Percentiles rank a stretch among this genome's conserved stretches.
phyloP scores from a whole-genome alignment of 2,113 vertebrate genomes.

The Grammomys dolichurus region DNA sequence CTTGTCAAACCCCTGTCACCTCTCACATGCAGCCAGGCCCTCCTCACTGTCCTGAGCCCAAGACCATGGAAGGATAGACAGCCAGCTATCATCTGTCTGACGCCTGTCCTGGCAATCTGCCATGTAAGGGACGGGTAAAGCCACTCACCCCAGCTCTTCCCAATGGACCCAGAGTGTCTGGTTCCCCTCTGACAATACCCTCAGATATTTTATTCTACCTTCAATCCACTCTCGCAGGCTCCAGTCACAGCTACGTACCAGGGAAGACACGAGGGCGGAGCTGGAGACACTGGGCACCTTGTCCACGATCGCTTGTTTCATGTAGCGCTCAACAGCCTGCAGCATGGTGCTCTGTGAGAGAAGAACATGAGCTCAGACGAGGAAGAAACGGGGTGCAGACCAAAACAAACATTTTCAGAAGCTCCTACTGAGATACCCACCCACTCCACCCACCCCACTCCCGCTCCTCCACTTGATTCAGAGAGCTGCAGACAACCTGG shows the following conservation, averaged over 20 bases:
- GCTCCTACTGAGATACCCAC: no score
- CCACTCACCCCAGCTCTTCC: neutral
- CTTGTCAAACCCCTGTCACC: neutral
- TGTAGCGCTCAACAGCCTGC: conserved; percentile 91
- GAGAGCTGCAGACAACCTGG: neutral
- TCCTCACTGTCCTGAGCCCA: neutral
- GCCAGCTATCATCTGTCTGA: neutral
- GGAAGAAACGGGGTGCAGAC: rapidly evolving
- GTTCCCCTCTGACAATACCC: neutral
- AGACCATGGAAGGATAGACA: neutral
- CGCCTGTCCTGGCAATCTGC: neutral
- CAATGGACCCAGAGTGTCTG: neutral
- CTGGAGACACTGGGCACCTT: conserved; percentile 92
- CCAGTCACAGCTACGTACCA: conserved; percentile 83
- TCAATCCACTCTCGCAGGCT: rapidly evolving
- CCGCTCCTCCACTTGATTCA: no score
- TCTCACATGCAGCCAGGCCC: neutral
- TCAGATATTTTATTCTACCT: neutral
- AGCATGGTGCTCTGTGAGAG: conserved; percentile 89
- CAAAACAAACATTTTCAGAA: neutral
- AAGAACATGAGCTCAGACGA: rapidly evolving
- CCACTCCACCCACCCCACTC: no score
- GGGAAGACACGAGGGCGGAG: conserved; percentile 90
- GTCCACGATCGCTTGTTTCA: conserved; percentile 92
- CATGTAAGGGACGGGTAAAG: neutral